Conservation (phyloP, 2,113 vertebrate genomes). For the Eonycteris spelaea region DNA sequence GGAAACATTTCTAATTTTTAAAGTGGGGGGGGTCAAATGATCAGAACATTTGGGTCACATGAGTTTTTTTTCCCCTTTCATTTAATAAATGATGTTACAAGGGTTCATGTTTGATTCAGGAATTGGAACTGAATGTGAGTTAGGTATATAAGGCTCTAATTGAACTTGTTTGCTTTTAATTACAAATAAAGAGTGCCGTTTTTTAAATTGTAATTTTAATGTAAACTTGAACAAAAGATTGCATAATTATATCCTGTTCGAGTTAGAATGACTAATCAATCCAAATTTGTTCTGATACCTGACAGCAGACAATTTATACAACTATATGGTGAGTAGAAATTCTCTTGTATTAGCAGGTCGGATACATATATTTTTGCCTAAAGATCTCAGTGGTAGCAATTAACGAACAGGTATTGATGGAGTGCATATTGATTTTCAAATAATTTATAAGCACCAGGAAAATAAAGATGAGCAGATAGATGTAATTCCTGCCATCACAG, state of each 20-base stretch:
- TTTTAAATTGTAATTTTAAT: constrained; percentile 41
- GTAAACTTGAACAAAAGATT: background rate
- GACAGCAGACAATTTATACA: background rate
- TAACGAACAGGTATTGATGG: background rate
- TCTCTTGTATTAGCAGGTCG: background rate
- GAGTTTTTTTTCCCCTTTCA: background rate
- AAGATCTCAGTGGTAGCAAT: background rate
- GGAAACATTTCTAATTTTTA: background rate
- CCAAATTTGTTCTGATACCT: background rate
- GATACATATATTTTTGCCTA: background rate
- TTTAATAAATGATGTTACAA: background rate
- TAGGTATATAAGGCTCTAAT: background rate
- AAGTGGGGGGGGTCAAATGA: background rate
- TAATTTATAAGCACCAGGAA: background rate
- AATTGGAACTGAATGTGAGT: background rate
- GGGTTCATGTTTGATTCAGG: constrained; percentile 19
- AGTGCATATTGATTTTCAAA: constrained; percentile 4
- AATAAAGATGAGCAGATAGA: background rate
- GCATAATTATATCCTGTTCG: background rate
- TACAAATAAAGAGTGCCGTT: background rate
- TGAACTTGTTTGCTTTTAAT: background rate
- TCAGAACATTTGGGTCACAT: background rate
- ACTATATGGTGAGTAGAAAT: background rate
- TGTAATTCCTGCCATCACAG: background rate
- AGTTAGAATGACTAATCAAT: background rate